Evolutionary conservation across 2,888 invertebrate species (phyloP), one percentile per base, ranked within the genome.

Genomic region (Melanophora roralis): DNA sequence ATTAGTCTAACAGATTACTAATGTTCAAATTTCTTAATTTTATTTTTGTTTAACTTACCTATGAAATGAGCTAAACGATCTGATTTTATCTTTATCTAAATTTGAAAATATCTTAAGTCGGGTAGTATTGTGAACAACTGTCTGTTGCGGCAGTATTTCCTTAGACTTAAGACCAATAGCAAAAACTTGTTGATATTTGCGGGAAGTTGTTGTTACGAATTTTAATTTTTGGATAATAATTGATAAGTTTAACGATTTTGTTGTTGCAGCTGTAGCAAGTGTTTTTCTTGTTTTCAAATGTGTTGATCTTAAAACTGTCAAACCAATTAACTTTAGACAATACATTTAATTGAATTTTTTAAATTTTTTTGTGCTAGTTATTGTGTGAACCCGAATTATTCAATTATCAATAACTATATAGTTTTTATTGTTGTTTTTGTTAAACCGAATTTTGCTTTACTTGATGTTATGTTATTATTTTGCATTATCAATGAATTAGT

Each of bases 281-380:
- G 16, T n/a, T 16, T 59, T 67, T 11, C 27, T 43, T 19, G 60
- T 53, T 49, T 59, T 53, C 9, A 45, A 65, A 59, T 49, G 14
- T 36, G 43, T 34, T 57, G 75, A 64, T 72, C 21, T 72, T 68
- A 72, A 75, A 76, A 72, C 32, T 62, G 47, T 60, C 60, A 62
- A 71, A 71, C 68, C 55, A 60, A 67, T 32, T 75, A 38, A 67
- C 65, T 75, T 80, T 72, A 72, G 49, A 62, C 71, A 49, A 80
- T 71, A 76, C 80, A 80, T 80, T 80, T 80, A 80, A 68, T 72
- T 23, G 27, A 60, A 27, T 59, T 51, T 36, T 16, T 47, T 32
- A 19, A 19, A 47, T 36, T 1, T 36, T 11, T 21, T 9, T 21
- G 14, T 19, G 3, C 27, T 27, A 2, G 43, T 53, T 60, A 38